Conservation (phyloP, 1,140 invertebrate species). For the Zaprionus davidi region DNA sequence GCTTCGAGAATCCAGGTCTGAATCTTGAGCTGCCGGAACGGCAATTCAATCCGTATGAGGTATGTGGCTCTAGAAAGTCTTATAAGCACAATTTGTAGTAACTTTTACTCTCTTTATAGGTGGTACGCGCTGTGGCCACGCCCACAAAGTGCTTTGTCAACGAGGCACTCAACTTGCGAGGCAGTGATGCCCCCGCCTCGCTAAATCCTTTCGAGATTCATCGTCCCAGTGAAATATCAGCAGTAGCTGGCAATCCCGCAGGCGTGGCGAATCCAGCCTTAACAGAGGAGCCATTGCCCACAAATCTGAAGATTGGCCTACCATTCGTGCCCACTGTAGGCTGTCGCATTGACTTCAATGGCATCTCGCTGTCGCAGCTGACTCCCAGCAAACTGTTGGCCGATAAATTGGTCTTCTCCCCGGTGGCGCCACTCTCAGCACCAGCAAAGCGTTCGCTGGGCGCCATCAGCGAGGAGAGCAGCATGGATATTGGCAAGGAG, state of each 20-base stretch:
- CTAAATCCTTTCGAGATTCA: conserved; percentile 81
- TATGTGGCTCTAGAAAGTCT: neutral
- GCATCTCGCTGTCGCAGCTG: conserved; percentile 66
- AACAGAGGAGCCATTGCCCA: conserved; percentile 45
- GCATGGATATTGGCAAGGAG: conserved; percentile 81
- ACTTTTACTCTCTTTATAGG: conserved; percentile 45
- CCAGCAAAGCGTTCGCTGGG: conserved; percentile 62
- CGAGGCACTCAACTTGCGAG: conserved; percentile 72
- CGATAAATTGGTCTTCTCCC: conserved; percentile 78
- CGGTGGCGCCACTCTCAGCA: conserved; percentile 33
- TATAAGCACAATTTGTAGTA: neutral
- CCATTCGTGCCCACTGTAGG: conserved; percentile 78
- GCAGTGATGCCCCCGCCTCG: conserved; percentile 60
- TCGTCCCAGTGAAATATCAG: conserved; percentile 55
- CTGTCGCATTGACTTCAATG: conserved; percentile 80
- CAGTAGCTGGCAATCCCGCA: conserved; percentile 38
- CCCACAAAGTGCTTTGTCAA: conserved; percentile 73
- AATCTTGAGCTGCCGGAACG: conserved; percentile 80
- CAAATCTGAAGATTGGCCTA: conserved; percentile 66
- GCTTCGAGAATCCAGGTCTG: conserved; percentile 81
- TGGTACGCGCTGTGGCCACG: conserved; percentile 52
- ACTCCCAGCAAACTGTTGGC: conserved; percentile 78
- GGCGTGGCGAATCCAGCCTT: conserved; percentile 70
- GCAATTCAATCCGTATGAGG: conserved; percentile 83
- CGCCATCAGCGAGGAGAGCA: conserved; percentile 78